Base-by-base conservation (phyloP, 2,888 invertebrate species). In the Temnothorax ravouxi region DNA sequence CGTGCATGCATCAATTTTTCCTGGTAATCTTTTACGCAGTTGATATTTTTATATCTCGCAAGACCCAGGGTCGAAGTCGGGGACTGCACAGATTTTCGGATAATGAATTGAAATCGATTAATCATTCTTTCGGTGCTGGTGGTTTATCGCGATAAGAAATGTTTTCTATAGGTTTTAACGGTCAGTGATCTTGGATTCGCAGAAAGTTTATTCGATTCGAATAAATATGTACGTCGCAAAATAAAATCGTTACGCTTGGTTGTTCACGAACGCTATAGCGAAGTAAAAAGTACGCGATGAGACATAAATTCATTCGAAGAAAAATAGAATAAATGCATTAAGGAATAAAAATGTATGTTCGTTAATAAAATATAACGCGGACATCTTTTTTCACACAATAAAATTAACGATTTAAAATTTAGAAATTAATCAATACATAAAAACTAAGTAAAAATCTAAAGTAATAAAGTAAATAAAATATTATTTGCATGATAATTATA, bases 81-180 rank as follows among this genome's bases (percentile, higher is more conserved):
- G 61, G 38, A 59, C n/a, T 38, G 44, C 38, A 38, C 13, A 59
- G 64, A 64, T 64, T 77, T 66, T 44, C 61, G 15, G 74, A 84
- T 86, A 83, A 84, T 50, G 56, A 47, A 61, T 50, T 6, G 18
- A 76, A 66, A 29, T 29, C 29, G 54, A 76, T 77, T 66, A 66
- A 84, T 76, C 64, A 50, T 61, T 25, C 50, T 87, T 87, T 67
- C 74, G 67, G 69, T 38, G 29, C 34, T 25, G 25, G 69, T 38
- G 21, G 18, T 71, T 84, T 83, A 74, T 83, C 82, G 44, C 50
- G 59, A 80, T 61, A 69, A 77, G 50, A 61, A 69, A 38, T 79
- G 18, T 69, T 56, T 69, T 44, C 62, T 13, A 59, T 13, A 59
- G 44, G 11, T 69, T 76, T 76, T 59, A 69, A 77, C 47, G 52